These are phyloP conservation scores for Apamea monoglypha DNA, from an alignment of 2,888 invertebrate species.

Conservation along the genomic window DNA sequence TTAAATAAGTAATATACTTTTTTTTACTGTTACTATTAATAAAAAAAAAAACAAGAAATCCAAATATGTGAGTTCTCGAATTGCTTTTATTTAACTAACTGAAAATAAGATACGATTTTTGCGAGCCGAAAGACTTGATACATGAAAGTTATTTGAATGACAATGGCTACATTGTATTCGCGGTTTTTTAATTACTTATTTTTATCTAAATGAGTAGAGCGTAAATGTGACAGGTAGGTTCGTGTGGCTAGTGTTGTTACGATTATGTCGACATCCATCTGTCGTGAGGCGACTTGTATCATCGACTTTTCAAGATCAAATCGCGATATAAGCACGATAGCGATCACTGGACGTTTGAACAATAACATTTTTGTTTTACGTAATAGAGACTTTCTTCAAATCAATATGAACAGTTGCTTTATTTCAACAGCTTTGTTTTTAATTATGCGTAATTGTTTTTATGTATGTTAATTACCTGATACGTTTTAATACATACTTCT, in stretches of 20 bases:
- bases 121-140: slow-evolving; percentile 14
- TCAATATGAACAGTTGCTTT: neutral
- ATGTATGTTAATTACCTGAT: neutral
- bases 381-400: slow-evolving; percentile 36
- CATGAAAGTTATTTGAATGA: slow-evolving; percentile 53
- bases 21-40: neutral
- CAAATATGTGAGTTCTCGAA: slow-evolving; percentile 1
- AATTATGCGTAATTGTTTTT: slow-evolving; percentile 23
- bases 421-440: slow-evolving; percentile 26
- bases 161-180: slow-evolving; percentile 33
- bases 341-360: slow-evolving; percentile 50
- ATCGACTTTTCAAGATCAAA: slow-evolving; percentile 72
- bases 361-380: slow-evolving; percentile 29
- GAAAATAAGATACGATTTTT: slow-evolving; percentile 22
- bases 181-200: slow-evolving; percentile 45
- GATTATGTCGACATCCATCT: slow-evolving; percentile 39
- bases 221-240: slow-evolving; percentile 10
- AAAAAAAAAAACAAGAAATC: neutral
- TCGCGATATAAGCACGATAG: slow-evolving; percentile 67
- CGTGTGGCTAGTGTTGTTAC: slow-evolving; percentile 16
- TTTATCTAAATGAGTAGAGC: slow-evolving; percentile 21
- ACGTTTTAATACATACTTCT: neutral
- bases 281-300: slow-evolving; percentile 47
- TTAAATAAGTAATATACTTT: neutral
- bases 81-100: slow-evolving; percentile 8